Percentiles rank a stretch among this genome's conserved stretches.
Evolutionary conservation across 1,140 invertebrate species (phyloP).

Genomic region (Lordiphosa collinella): DNA sequence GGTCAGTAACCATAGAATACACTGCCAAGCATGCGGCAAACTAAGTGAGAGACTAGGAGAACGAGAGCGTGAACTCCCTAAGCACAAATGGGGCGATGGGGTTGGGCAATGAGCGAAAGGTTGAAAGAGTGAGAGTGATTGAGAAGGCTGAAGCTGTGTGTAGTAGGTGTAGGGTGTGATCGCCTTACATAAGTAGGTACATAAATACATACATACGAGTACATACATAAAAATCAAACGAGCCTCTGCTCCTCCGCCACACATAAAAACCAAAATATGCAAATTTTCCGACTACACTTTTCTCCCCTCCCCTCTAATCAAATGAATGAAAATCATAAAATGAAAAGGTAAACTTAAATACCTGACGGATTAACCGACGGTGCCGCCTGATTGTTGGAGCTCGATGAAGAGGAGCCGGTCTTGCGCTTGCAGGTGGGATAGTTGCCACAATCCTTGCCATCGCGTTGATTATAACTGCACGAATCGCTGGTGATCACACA

Average conservation of each 20-base stretch:
- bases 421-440: slow-evolving; percentile 85
- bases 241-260: neutral
- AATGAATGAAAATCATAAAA: slow-evolving; percentile 20
- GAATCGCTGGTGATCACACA: slow-evolving; percentile 87
- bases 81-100: slow-evolving; percentile 6
- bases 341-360: slow-evolving; percentile 53
- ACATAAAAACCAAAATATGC: neutral
- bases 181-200: no score
- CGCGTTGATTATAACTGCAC: slow-evolving; percentile 81
- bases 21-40: neutral
- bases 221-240: neutral
- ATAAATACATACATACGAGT: neutral
- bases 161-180: slow-evolving; percentile 1
- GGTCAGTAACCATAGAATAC: no score
- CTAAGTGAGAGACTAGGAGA: neutral
- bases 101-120: slow-evolving; percentile 37
- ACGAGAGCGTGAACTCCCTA: neutral
- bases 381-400: slow-evolving; percentile 42
- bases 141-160: slow-evolving; percentile 10
- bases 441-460: slow-evolving; percentile 83
- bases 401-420: slow-evolving; percentile 75
- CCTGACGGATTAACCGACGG: slow-evolving; percentile 77
- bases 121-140: slow-evolving; percentile 36
- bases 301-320: slow-evolving; percentile 1
- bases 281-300: neutral